A percentile compares a stretch with the other conserved stretches of the same genome.
phyloP scores from a whole-genome alignment of 2,888 invertebrate species.

The Leptopterna dolabrata region DNA sequence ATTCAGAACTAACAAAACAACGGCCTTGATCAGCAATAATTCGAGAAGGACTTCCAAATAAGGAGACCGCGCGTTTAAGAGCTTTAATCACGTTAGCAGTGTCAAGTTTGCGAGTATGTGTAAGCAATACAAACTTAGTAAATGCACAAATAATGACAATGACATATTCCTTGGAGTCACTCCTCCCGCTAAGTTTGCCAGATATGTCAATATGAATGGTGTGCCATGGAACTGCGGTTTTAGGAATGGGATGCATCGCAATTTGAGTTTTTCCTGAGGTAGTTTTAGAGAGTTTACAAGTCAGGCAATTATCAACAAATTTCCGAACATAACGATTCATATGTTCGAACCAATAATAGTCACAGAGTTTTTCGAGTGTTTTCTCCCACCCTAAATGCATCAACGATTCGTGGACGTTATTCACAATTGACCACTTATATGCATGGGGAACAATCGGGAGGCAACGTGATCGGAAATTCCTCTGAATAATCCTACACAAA shows the following conservation, averaged over 20 bases:
- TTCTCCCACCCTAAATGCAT: neutral
- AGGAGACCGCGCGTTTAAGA: slow-evolving; percentile 41
- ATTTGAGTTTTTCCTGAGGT: slow-evolving; percentile 26
- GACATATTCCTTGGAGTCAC: slow-evolving; percentile 17
- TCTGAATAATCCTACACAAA: slow-evolving; percentile 60
- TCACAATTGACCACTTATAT: slow-evolving; percentile 62
- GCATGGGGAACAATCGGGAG: slow-evolving; percentile 45
- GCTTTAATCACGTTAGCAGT: slow-evolving; percentile 57
- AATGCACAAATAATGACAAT: neutral
- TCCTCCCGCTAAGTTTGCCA: slow-evolving; percentile 16
- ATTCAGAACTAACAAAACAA: no score
- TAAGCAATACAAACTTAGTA: neutral
- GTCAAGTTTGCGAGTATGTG: slow-evolving; percentile 63
- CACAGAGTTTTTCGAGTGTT: neutral
- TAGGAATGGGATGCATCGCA: slow-evolving; percentile 55
- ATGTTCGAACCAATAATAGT: neutral
- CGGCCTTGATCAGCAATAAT: no score
- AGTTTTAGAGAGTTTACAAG: slow-evolving; percentile 5
- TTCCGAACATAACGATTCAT: neutral
- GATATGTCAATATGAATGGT: slow-evolving; percentile 34
- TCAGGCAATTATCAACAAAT: neutral
- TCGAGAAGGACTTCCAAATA: slow-evolving; percentile 59
- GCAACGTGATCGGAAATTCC: slow-evolving; percentile 53
- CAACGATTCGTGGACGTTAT: neutral
- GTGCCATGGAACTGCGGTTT: neutral